Evolutionary conservation across 2,888 invertebrate genomes (phyloP).

Genomic region (Drosophila tripunctata): DNA sequence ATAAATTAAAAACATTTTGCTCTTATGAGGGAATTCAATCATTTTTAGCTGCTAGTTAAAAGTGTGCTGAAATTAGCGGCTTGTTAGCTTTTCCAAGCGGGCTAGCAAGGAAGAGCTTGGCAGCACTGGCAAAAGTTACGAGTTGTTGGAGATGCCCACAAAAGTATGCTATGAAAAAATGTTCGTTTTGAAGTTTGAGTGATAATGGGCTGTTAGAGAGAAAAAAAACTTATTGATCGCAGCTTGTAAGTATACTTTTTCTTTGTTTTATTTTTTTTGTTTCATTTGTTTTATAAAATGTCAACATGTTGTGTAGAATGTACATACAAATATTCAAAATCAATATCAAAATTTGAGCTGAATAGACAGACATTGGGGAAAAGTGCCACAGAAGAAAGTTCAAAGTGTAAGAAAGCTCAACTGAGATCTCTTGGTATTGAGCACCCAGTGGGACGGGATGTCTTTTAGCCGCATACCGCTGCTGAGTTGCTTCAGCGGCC

Average conservation of each 20-base stretch:
- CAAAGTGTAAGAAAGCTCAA: neutral
- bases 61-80: no score
- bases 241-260: neutral
- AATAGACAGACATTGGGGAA: neutral
- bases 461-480: constrained; percentile 25
- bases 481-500: constrained; percentile 22
- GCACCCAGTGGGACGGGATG: no score
- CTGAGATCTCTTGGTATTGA: no score
- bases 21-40: no score
- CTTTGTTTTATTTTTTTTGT: neutral
- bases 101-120: no score
- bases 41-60: no score
- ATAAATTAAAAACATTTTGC: no score
- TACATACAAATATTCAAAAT: constrained; percentile 28
- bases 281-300: constrained; percentile 11
- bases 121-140: neutral
- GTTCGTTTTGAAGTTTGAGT: neutral
- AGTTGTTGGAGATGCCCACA: neutral
- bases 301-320: constrained; percentile 32
- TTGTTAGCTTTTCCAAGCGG: no score
- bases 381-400: neutral
- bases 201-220: neutral
- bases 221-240: neutral
- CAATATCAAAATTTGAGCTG: constrained; percentile 33
- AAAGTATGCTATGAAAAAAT: neutral